Evolutionary conservation across 1,140 invertebrate species (phyloP).

Genomic region (Cherax quadricarinatus): DNA sequence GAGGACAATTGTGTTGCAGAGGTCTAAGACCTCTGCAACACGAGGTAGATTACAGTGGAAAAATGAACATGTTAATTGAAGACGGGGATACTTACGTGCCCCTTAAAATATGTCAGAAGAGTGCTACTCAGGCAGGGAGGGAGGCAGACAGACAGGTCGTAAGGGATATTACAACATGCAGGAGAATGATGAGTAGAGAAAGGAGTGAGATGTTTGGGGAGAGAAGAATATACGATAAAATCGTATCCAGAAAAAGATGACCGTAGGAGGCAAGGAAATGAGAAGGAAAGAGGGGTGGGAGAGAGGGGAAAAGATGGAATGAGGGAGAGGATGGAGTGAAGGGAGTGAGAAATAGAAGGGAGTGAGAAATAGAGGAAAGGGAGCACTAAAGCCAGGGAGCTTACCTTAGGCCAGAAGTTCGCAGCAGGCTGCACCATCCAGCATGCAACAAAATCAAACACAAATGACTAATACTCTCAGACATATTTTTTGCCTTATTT

Average conservation of each 20-base stretch:
- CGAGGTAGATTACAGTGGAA: too few relatives aligned
- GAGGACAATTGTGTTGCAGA: too few relatives aligned
- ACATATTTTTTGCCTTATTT: background rate
- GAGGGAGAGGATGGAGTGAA: background rate
- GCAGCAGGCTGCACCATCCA: background rate
- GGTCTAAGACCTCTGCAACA: too few relatives aligned
- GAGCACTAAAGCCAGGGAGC: background rate
- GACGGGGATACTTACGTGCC: too few relatives aligned
- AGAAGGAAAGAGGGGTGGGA: background rate
- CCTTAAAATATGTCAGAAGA: too few relatives aligned
- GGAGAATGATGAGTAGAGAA: too few relatives aligned
- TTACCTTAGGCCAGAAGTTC: constrained; percentile 13
- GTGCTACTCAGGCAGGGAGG: too few relatives aligned
- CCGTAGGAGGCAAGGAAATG: background rate
- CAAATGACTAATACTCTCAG: background rate
- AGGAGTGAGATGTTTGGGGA: too few relatives aligned
- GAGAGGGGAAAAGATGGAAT: background rate
- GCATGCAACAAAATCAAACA: constrained; percentile 21
- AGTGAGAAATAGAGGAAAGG: background rate
- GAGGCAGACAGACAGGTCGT: too few relatives aligned
- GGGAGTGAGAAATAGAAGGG: background rate
- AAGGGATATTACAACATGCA: too few relatives aligned
- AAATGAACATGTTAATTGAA: too few relatives aligned
- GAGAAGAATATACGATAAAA: background rate
- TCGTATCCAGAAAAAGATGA: too few relatives aligned